phyloP scores from a whole-genome alignment of 2,888 invertebrate species.

The Digitonthophagus gazella region DNA sequence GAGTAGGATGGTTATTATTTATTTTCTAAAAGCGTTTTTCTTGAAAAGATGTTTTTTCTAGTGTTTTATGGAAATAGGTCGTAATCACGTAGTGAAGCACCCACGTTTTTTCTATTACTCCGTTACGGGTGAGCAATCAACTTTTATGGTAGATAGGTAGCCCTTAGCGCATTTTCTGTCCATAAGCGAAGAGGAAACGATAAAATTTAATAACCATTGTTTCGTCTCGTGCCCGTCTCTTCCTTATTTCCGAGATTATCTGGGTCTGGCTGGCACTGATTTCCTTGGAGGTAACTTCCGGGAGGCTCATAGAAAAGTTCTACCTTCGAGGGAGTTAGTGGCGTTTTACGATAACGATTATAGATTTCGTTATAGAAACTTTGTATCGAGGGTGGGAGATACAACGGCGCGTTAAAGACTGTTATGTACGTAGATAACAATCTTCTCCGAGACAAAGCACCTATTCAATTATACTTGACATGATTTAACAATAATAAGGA shows the following conservation, averaged over 20 bases:
- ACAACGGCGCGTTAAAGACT: neutral
- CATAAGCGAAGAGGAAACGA: neutral
- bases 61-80: too few relatives aligned
- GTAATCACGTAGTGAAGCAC: neutral
- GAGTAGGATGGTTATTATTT: neutral
- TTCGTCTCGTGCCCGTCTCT: neutral
- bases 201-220: constrained; percentile 17
- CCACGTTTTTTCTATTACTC: neutral
- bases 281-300: neutral
- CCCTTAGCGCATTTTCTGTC: constrained; percentile 1
- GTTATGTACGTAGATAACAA: neutral
- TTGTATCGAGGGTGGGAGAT: neutral
- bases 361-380: neutral
- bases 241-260: constrained; percentile 6
- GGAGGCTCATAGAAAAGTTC: neutral
- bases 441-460: neutral
- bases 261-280: neutral
- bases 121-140: neutral
- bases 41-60: too few relatives aligned
- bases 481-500: too few relatives aligned
- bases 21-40: neutral
- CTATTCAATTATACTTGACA: too few relatives aligned
- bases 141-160: constrained; percentile 7
- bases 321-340: neutral
- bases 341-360: neutral